phyloP scores from a whole-genome alignment of 2,797 vertebrate species.

The Mycteria americana region DNA sequence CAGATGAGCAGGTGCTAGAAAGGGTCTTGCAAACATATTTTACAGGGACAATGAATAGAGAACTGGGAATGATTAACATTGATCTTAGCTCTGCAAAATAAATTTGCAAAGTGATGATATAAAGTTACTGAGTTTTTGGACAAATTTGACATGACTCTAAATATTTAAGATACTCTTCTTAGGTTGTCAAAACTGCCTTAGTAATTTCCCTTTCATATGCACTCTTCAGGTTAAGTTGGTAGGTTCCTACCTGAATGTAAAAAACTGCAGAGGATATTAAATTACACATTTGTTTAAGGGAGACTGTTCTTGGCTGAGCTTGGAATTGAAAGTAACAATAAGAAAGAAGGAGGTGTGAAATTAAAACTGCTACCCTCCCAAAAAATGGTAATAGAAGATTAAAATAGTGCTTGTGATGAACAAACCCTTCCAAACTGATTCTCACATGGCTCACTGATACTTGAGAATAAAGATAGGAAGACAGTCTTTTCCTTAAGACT shows the following conservation, averaged over 20 bases:
- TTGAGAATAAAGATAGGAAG: not conserved
- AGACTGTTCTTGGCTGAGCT: not conserved
- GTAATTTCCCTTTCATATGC: not conserved
- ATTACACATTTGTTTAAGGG: not conserved
- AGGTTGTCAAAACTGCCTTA: not conserved
- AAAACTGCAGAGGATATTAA: not conserved
- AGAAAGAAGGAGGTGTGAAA: not conserved
- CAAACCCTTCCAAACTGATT: not conserved
- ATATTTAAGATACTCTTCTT: not conserved
- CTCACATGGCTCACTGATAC: not conserved
- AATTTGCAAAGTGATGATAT: not conserved
- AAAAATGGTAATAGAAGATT: not conserved
- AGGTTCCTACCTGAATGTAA: not conserved
- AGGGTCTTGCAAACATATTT: not conserved
- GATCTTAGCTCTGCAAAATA: not conserved
- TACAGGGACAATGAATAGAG: not conserved
- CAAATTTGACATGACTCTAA: not conserved
- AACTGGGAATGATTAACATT: not conserved
- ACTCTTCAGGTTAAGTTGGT: not conserved
- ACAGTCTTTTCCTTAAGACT: not conserved
- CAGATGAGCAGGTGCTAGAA: not conserved
- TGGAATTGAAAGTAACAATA: not conserved
- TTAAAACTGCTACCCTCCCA: not conserved
- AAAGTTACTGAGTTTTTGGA: not conserved
- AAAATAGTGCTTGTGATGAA: not conserved